phyloP scores from a whole-genome alignment of 1,140 invertebrate genomes.

The Cydia splendana region DNA sequence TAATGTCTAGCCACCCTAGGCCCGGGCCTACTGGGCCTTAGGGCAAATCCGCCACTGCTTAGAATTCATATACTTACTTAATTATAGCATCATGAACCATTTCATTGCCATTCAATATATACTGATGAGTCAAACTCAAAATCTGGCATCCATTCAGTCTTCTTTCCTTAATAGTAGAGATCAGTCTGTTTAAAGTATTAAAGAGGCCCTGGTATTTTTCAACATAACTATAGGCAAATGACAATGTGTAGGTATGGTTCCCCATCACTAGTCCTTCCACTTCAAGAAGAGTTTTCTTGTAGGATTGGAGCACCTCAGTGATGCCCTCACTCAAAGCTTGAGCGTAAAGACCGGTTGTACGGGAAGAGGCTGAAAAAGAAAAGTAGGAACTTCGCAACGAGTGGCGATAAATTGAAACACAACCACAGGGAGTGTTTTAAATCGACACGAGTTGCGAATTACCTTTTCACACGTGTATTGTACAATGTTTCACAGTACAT shows the following conservation, averaged over 20 bases:
- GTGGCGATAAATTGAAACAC: no score
- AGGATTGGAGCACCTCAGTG: slow-evolving; percentile 68
- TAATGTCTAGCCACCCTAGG: no score
- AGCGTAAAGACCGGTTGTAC: slow-evolving; percentile 66
- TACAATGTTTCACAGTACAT: no score
- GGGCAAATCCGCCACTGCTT: no score
- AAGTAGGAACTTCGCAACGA: no score
- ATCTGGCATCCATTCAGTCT: slow-evolving; percentile 74
- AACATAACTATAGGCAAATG: slow-evolving; percentile 73
- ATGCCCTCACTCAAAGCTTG: slow-evolving; percentile 77
- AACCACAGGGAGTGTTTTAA: no score
- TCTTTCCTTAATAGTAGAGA: slow-evolving; percentile 70
- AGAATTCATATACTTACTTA: slow-evolving; percentile 52
- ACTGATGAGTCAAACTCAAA: slow-evolving; percentile 69
- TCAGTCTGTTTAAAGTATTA: slow-evolving; percentile 69
- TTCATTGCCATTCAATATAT: slow-evolving; percentile 74
- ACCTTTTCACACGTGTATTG: no score
- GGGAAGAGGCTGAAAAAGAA: slow-evolving; percentile 47
- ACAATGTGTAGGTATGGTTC: slow-evolving; percentile 69
- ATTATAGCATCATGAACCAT: slow-evolving; percentile 68
- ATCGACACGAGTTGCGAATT: no score
- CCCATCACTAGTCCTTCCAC: slow-evolving; percentile 67
- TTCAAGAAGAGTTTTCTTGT: slow-evolving; percentile 67
- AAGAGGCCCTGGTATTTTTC: slow-evolving; percentile 72
- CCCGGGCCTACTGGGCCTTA: no score